Evolutionary conservation across 2,797 vertebrate genomes (phyloP).

Genomic region (Sardinella longiceps): DNA sequence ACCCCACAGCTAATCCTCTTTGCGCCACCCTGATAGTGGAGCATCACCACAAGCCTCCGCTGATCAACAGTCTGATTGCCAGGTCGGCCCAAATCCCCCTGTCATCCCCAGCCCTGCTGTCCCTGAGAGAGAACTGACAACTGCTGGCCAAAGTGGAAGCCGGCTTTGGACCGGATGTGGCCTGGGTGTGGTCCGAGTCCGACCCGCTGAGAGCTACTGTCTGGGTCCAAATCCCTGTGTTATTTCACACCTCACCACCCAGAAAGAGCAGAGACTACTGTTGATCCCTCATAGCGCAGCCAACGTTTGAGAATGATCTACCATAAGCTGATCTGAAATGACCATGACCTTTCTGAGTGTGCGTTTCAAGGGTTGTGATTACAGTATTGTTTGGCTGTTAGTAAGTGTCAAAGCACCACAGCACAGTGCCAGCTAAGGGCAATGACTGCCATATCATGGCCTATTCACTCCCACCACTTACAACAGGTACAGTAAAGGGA

Average conservation of each 20-base stretch:
- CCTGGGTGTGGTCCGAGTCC: background rate
- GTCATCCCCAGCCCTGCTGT: background rate
- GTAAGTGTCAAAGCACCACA: background rate
- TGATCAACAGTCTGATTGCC: conserved; percentile 12
- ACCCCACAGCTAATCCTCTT: conserved; percentile 14
- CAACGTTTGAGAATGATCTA: background rate
- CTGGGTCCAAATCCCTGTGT: background rate
- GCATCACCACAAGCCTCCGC: background rate
- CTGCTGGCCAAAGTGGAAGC: background rate
- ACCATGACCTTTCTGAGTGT: background rate
- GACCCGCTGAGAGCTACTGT: background rate
- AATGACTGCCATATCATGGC: no score
- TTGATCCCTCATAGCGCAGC: background rate
- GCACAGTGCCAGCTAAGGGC: background rate
- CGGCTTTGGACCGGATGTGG: background rate
- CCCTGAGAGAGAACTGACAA: background rate
- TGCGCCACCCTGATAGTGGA: background rate
- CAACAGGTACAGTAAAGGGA: no score
- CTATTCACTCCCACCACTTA: no score
- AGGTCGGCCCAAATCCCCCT: background rate
- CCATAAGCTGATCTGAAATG: background rate
- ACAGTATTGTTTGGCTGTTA: background rate
- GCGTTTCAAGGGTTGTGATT: background rate
- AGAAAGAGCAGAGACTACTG: background rate
- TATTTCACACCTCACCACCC: background rate